phyloP scores from a whole-genome alignment of 2,113 vertebrate genomes.

The Ictalurus punctatus region DNA sequence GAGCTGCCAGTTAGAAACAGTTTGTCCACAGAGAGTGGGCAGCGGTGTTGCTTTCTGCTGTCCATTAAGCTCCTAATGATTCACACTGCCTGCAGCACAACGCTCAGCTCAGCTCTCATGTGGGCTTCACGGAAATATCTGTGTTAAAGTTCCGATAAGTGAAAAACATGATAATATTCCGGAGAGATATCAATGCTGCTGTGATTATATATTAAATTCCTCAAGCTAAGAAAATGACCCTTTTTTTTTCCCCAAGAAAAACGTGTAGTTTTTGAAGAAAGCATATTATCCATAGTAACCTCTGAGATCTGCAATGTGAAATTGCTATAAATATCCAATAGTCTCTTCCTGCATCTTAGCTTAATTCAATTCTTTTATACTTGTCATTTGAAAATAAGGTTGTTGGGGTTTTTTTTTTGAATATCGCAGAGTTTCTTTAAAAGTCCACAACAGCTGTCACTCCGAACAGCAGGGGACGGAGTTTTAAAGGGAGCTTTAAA shows the following conservation, averaged over 20 bases:
- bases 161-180: not conserved
- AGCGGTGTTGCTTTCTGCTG: constrained; percentile 26
- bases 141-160: constrained; percentile 13
- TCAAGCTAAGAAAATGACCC: not conserved
- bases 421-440: not conserved
- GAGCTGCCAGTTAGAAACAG: constrained; percentile 35
- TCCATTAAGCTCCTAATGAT: constrained; percentile 36
- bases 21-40: constrained; percentile 15
- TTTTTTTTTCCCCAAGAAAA: not conserved
- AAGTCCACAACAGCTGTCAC: not conserved
- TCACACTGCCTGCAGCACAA: constrained; percentile 18
- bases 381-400: not conserved
- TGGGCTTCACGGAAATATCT: constrained; percentile 5
- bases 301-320: not conserved
- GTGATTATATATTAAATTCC: not conserved
- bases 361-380: not conserved
- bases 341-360: not conserved
- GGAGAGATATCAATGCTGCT: not conserved
- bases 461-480: not conserved
- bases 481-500: not conserved
- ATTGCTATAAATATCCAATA: not conserved
- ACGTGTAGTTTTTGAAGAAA: not conserved
- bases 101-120: constrained; percentile 22
- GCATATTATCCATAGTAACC: not conserved
- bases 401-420: too few species aligned